Evolutionary conservation across 2,888 invertebrate genomes (phyloP).

Genomic region (Pharmacophagus antenor): DNA sequence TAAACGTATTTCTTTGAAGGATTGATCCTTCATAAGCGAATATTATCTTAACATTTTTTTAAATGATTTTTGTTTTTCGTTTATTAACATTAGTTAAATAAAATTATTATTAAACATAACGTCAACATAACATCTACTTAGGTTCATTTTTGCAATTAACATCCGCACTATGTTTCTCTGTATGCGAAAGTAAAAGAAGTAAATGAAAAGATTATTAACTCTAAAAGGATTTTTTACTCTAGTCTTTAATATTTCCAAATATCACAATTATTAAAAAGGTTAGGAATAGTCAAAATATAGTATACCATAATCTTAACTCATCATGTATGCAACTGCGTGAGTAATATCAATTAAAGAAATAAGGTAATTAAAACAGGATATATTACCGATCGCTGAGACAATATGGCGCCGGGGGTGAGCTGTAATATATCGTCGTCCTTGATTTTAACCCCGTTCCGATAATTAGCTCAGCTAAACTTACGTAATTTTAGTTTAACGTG

Average conservation of each 20-base stretch:
- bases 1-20: constrained; percentile 44
- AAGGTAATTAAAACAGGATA: constrained; percentile 73
- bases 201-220: too few relatives aligned
- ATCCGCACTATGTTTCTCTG: too few relatives aligned
- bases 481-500: constrained; percentile 39
- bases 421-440: constrained; percentile 69
- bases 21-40: constrained; percentile 23
- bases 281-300: neutral
- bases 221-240: too few relatives aligned
- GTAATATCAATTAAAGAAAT: constrained; percentile 62
- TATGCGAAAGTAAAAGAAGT: too few relatives aligned
- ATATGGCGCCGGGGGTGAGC: constrained; percentile 61
- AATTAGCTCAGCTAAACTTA: constrained; percentile 49
- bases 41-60: too few relatives aligned
- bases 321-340: constrained; percentile 60
- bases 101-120: too few relatives aligned
- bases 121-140: too few relatives aligned
- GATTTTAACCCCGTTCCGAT: constrained; percentile 63
- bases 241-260: too few relatives aligned
- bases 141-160: too few relatives aligned
- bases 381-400: constrained; percentile 74
- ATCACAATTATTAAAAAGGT: too few relatives aligned
- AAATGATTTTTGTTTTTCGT: too few relatives aligned
- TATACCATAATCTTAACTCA: constrained; percentile 28
- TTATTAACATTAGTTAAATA: constrained; percentile 38